phyloP scores from a whole-genome alignment of 1,140 invertebrate genomes.

The Papilio glaucus region DNA sequence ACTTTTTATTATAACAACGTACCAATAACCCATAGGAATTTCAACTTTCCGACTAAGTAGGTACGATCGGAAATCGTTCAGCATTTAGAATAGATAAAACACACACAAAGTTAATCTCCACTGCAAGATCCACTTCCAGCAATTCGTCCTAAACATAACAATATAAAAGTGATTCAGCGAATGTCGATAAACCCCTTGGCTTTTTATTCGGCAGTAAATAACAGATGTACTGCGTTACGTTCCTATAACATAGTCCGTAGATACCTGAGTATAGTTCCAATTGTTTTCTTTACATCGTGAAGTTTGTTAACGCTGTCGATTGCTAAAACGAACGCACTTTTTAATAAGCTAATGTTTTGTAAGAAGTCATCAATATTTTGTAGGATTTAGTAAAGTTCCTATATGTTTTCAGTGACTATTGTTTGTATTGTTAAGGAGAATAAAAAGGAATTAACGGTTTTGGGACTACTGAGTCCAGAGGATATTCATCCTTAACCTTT shows the following conservation, averaged over 20 bases:
- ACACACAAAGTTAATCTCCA: slow-evolving; percentile 18
- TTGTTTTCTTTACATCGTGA: neutral
- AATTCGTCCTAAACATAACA: slow-evolving; percentile 11
- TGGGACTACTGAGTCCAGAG: too few species aligned
- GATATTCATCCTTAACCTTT: too few species aligned
- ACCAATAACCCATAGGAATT: neutral
- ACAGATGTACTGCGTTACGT: slow-evolving; percentile 4
- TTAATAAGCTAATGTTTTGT: too few species aligned
- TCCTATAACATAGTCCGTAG: neutral
- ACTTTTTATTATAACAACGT: slow-evolving; percentile 5
- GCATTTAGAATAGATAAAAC: neutral
- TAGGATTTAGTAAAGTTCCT: too few species aligned
- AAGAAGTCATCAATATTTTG: too few species aligned
- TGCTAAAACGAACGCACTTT: neutral
- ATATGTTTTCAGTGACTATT: too few species aligned
- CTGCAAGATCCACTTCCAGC: slow-evolving; percentile 22
- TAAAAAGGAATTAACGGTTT: too few species aligned
- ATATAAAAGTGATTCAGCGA: neutral
- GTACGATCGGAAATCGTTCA: neutral
- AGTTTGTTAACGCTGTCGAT: neutral
- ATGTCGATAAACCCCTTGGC: slow-evolving; percentile 7
- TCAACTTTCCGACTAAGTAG: neutral
- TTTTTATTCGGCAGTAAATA: slow-evolving; percentile 6
- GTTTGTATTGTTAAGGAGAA: too few species aligned
- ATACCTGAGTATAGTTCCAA: slow-evolving; percentile 1